A percentile compares a stretch with the other conserved stretches of the same genome.
Conservation (phyloP, 2,888 invertebrate species). For the Drosophila leonis region DNA sequence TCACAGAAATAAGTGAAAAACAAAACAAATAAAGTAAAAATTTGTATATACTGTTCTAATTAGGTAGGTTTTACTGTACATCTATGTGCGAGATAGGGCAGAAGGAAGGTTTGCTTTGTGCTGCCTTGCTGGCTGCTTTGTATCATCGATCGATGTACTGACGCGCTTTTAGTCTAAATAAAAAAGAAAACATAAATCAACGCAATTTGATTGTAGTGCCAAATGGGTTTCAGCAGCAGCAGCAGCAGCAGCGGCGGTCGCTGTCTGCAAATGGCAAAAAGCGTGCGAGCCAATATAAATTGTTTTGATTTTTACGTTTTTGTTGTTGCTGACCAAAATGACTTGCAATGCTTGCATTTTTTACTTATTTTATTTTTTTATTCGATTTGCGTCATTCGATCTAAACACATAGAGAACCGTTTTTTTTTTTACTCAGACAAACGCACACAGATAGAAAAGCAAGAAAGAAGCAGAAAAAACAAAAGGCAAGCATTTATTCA, state of each 20-base stretch:
- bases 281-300: slow-evolving; percentile 49
- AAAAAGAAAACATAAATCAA: slow-evolving; percentile 55
- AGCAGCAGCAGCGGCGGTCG: slow-evolving; percentile 28
- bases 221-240: slow-evolving; percentile 54
- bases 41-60: not conserved
- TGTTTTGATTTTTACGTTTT: slow-evolving; percentile 20
- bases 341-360: slow-evolving; percentile 57
- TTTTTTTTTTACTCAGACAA: slow-evolving; percentile 1
- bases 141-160: slow-evolving; percentile 56
- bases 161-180: slow-evolving; percentile 56
- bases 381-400: slow-evolving; percentile 70
- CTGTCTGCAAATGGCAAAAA: slow-evolving; percentile 28
- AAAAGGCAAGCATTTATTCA: slow-evolving; percentile 20
- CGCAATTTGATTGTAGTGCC: slow-evolving; percentile 66
- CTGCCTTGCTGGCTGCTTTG: slow-evolving; percentile 40
- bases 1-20: not conserved
- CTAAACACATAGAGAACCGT: slow-evolving; percentile 15
- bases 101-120: too few species aligned
- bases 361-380: slow-evolving; percentile 3
- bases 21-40: not conserved
- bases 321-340: slow-evolving; percentile 35
- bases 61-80: not conserved
- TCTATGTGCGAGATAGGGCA: too few species aligned
- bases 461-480: slow-evolving; percentile 8
- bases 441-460: not conserved